Evolutionary conservation across 2,888 invertebrate genomes (phyloP), one percentile per base, ranked within the genome.

Genomic region (Sinotaia quadrata): DNA sequence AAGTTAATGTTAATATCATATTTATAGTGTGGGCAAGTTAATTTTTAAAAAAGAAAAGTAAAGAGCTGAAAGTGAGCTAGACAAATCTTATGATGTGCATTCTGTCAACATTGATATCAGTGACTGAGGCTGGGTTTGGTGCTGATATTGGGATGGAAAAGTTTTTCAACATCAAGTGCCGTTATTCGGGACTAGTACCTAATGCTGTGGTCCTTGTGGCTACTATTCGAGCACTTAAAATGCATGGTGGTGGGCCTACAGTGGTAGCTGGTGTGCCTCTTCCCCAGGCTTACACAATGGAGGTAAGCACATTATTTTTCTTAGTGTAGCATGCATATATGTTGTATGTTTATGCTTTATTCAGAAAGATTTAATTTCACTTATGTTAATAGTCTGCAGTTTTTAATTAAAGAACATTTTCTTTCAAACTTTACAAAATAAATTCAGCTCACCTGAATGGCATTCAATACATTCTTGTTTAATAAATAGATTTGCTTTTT

Each of bases 131-230:
- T 47, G 99, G 99, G 44, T 99, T 99, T 87, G 98, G 98, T 12
- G 97, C 98, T 15, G 99, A 99, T 88, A 97, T 99, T 82, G 98
- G 94, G 62, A 95, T 97, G 95, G 98, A 98, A 90, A 98, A 98
- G 89, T 97, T 98, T 91, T 95, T 97, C 89, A 92, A 98, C 88
- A 97, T 98, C 71, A 98, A 98, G 90, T 97, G 97, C 80, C 92
- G 97, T 27, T 93, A 93, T 67, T 96, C 97, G 15, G 95, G 94
- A 0, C 92, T 94, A 75, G 85, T 90, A 21, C 98, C 98, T 7
- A 93, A 94, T 89, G 96, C 94, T 75, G 94, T 95, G 15, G 97
- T 99, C 0, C 90, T 99, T 52, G 98, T 99, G 47, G 92, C 94
- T 0, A 97, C 98, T 0, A 92, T 98, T 27, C 91, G 98, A 73